Base-by-base conservation (phyloP, 2,797 vertebrate genomes). In the Cyclopterus lumpus region DNA sequence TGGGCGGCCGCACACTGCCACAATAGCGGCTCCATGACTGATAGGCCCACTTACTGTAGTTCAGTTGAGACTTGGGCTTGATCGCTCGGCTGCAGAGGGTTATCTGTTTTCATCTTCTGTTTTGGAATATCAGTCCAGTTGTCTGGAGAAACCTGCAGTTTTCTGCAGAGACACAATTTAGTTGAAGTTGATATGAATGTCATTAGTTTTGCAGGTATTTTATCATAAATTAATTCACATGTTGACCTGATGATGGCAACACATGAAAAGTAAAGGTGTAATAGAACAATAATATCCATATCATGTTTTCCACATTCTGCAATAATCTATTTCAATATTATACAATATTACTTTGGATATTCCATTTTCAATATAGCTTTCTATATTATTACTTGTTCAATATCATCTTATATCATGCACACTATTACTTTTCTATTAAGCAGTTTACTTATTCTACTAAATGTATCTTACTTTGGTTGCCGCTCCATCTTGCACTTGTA, bases 1-100 rank as follows among this genome's bases (percentile, higher is more conserved):
- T 14, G 10, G 71, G 61, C 15, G 3, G 67, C 67, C 11, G 24
- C 49, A 68, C 48, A 38, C 40, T 69, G 30, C 74, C 76, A n/a
- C n/a, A n/a, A n/a, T n/a, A n/a, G n/a, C 15, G 5, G 55, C 38
- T 55, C 11, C 8, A 16, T 48, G 46, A 74, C 60, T 60, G 77
- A 71, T 59, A 18, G 34, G 22, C 1, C 24, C 48, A 53, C 67
- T 67, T 22, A 51, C 58, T 26, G 12, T 12, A 26, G 15, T 54
- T 67, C 38, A 30, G 16, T 67, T 51, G 11, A 34, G 53, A 60
- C 22, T 67, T 48, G 24, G n/a, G 54, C 26, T 3, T 5, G n/a
- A 49, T 24, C 22, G 14, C 54, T 44, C 22, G 12, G 51, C 51
- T 54, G 51, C 3, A 53, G 51, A 48, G 8, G 22, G 22, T 36